Conservation (phyloP, 1,140 invertebrate species). For the Pseudomyrmex gracilis region DNA sequence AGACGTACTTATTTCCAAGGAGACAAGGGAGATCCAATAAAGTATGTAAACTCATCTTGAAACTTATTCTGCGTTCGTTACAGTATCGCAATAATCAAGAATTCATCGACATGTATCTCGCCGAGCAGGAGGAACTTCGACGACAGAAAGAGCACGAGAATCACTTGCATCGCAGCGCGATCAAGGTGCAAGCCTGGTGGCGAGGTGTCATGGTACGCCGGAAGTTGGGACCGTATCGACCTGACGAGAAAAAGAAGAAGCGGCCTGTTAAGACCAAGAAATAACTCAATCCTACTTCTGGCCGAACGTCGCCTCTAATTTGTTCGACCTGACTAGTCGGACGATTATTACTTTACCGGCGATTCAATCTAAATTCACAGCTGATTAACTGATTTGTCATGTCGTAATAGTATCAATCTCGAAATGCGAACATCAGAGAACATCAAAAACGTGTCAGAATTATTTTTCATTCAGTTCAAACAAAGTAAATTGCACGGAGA, state of each 20-base stretch:
- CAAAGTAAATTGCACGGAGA: background rate
- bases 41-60: conserved; percentile 18
- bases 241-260: conserved; percentile 86
- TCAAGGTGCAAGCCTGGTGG: conserved; percentile 90
- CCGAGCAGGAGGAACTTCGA: conserved; percentile 77
- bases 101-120: conserved; percentile 83
- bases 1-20: background rate
- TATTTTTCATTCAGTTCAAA: background rate
- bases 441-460: background rate
- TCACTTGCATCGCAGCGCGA: conserved; percentile 78
- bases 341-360: conserved; percentile 5
- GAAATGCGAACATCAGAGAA: background rate
- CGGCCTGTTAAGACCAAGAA: conserved; percentile 83
- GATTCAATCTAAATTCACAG: background rate
- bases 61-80: conserved; percentile 42
- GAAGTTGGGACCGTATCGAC: conserved; percentile 87
- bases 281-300: conserved; percentile 68
- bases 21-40: background rate
- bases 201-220: conserved; percentile 89
- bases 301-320: conserved; percentile 10
- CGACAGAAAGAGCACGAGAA: conserved; percentile 76
- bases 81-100: conserved; percentile 81
- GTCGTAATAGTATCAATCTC: background rate
- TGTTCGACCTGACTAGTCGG: background rate
- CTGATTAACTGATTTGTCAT: conserved; percentile 3